These are phyloP conservation scores for Acanthornis magna DNA, from an alignment of 2,797 vertebrate species.

Conservation along the genomic window DNA sequence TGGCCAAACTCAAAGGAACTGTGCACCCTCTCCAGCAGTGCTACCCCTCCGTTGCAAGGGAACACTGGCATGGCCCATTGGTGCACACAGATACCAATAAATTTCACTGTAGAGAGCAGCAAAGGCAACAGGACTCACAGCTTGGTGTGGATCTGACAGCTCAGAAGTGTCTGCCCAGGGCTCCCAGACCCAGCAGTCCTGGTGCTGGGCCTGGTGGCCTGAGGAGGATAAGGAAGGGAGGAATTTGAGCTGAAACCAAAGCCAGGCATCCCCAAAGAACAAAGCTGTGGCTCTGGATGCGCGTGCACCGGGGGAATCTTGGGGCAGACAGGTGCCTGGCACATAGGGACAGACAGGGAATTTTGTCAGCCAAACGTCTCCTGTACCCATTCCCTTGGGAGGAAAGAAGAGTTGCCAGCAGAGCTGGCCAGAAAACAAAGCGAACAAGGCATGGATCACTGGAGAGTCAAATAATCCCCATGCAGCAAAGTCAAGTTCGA, in stretches of 20 bases:
- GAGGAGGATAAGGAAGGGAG: background rate
- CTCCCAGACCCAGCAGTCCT: rapidly evolving
- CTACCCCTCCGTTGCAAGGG: background rate
- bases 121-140: background rate
- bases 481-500: background rate
- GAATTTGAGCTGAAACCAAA: background rate
- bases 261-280: background rate
- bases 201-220: rapidly evolving
- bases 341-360: background rate
- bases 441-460: background rate
- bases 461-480: slow-evolving; percentile 39
- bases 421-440: slow-evolving; percentile 53
- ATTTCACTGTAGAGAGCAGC: background rate
- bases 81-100: background rate
- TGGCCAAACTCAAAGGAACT: background rate
- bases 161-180: background rate
- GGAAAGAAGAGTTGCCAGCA: background rate
- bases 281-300: rapidly evolving
- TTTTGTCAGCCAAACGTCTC: background rate
- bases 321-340: background rate
- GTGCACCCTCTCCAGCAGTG: background rate
- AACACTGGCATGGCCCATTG: rapidly evolving
- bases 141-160: background rate
- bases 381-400: background rate
- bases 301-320: rapidly evolving